Evolutionary conservation across 1,140 invertebrate genomes (phyloP).

Genomic region (Aphidius gifuensis): DNA sequence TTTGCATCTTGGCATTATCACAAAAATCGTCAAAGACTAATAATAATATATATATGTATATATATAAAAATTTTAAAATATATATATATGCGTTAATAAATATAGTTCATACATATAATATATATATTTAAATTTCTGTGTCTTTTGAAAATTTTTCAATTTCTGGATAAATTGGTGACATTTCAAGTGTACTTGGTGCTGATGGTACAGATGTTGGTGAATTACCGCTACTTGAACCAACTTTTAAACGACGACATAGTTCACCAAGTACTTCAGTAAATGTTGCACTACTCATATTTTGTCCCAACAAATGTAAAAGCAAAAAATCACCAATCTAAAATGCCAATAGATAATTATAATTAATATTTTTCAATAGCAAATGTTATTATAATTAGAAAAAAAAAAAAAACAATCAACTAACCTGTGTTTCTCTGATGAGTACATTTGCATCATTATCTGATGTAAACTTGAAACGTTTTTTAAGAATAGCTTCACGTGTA

Average conservation of each 20-base stretch:
- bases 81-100: too few relatives aligned
- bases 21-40: too few relatives aligned
- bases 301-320: constrained; percentile 75
- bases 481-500: constrained; percentile 75
- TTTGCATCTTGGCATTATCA: too few relatives aligned
- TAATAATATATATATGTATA: too few relatives aligned
- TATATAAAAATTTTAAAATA: too few relatives aligned
- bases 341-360: constrained; percentile 18
- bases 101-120: neutral
- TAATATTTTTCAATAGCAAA: neutral
- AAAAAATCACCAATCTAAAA: constrained; percentile 81
- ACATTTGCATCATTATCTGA: constrained; percentile 66
- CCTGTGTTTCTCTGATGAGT: constrained; percentile 76
- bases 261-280: constrained; percentile 74
- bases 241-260: constrained; percentile 62
- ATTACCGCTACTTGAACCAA: constrained; percentile 66
- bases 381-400: neutral
- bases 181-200: constrained; percentile 78
- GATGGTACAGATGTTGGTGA: constrained; percentile 77
- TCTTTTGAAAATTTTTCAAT: constrained; percentile 74
- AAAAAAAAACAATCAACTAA: constrained; percentile 38
- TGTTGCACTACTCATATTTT: constrained; percentile 79
- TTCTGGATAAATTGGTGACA: constrained; percentile 79
- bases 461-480: constrained; percentile 72
- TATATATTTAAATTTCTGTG: constrained; percentile 68